Evolutionary conservation across 1,140 invertebrate genomes (phyloP), one percentile per base, ranked within the genome.

Genomic region (Bombus breviceps): DNA sequence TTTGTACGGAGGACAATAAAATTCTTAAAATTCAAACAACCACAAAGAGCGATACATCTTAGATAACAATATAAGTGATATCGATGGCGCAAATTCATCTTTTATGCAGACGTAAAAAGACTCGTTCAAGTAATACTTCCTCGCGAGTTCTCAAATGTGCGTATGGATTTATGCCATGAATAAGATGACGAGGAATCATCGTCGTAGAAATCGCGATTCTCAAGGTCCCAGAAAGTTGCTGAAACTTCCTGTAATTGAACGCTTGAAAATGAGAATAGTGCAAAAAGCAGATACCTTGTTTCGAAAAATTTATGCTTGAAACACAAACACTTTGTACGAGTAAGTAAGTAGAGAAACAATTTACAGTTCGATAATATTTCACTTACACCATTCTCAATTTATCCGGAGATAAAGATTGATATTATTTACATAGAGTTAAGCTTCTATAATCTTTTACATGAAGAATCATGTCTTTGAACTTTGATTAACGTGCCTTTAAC

Each of bases 11-110:
- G 47, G 28, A 32, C 3, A 79, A 59, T 32, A 79, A 79, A 84
- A 53, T 53, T 53, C 47, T 71, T 22, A 47, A 83, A 83, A 78
- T 37, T 59, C 37, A 77, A 68, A 69, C 75, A 84, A 79, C 13
- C 66, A 84, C 25, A 53, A 68, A 71, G 47, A 71, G 77, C 75
- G 57, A 77, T 57, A 47, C 22, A 43, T 66, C 22, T 9, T 25
- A 53, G 13, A 68, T 39, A 22, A 53, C 6, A n/a, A 37, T 66
- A 47, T 47, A 37, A 53, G 64, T 64, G 25, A 75, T 34, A 15
- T 25, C 4, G 6, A 32, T 43, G 8, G 2, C 13, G 22, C 18
- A 47, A 10, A n/a, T 73, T 32, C 73, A 41, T 6, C 4, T 18
- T 37, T 37, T 9, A 8, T 32, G 28, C n/a, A n/a, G 28, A 47